phyloP scores from a whole-genome alignment of 2,113 vertebrate genomes.

The Dolichallabes microphthalmus region DNA sequence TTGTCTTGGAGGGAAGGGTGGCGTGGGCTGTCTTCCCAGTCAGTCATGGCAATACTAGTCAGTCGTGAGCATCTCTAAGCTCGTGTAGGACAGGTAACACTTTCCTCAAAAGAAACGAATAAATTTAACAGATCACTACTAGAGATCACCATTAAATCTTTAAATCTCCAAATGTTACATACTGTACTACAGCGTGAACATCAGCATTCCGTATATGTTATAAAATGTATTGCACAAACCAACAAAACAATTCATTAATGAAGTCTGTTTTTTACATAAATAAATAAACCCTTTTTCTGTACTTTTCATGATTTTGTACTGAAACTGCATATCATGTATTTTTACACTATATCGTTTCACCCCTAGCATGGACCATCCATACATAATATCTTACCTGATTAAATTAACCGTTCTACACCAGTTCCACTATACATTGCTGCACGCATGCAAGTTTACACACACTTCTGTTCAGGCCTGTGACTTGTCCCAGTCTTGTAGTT shows the following conservation, averaged over 20 bases:
- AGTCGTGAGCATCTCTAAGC: not conserved
- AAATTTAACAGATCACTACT: not conserved
- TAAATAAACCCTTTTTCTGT: not conserved
- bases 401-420: slow-evolving; percentile 73
- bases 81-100: not conserved
- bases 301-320: not conserved
- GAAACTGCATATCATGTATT: not conserved
- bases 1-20: not conserved
- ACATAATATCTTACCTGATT: slow-evolving; percentile 18
- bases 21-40: not conserved
- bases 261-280: not conserved
- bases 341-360: not conserved
- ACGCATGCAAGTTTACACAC: slow-evolving; percentile 67
- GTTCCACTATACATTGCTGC: slow-evolving; percentile 57
- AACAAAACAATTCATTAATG: not conserved
- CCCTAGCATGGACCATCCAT: slow-evolving; percentile 11
- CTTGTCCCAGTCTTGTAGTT: slow-evolving; percentile 38
- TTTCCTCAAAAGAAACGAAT: not conserved
- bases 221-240: not conserved
- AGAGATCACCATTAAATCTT: not conserved
- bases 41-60: not conserved
- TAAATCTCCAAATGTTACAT: not conserved
- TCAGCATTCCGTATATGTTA: not conserved
- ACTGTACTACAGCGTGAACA: not conserved
- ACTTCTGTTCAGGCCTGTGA: slow-evolving; percentile 45